Evolutionary conservation across 2,888 invertebrate genomes (phyloP).

Genomic region (Tipula helvola): DNA sequence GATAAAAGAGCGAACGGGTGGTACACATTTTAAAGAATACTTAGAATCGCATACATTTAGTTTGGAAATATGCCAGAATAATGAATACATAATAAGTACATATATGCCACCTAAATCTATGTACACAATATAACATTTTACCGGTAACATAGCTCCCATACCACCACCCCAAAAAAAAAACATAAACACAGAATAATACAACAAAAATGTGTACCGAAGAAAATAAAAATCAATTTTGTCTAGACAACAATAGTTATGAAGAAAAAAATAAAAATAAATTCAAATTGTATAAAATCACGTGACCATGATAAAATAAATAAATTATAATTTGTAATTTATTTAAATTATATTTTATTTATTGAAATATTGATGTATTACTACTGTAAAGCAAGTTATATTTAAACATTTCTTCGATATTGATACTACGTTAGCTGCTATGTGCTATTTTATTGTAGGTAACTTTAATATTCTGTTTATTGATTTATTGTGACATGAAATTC

Average conservation of each 20-base stretch:
- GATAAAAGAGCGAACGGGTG: no score
- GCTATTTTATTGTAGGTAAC: neutral
- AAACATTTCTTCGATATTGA: neutral
- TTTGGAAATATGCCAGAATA: neutral
- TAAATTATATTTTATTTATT: neutral
- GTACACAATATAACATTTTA: neutral
- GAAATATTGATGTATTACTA: neutral
- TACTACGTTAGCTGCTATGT: neutral
- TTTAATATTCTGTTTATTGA: neutral
- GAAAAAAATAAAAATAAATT: neutral
- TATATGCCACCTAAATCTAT: neutral
- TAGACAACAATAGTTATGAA: neutral
- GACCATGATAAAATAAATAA: neutral
- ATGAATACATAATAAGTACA: neutral
- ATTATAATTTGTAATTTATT: conserved; percentile 4
- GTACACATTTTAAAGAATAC: neutral
- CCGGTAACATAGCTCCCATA: neutral
- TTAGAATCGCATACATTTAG: neutral
- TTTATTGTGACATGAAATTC: neutral
- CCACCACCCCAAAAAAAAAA: neutral
- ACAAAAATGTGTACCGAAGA: neutral
- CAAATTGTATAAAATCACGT: conserved; percentile 4
- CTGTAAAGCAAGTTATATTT: neutral
- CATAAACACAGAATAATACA: neutral
- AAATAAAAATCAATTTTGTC: conserved; percentile 4